Base-by-base conservation (phyloP, 2,797 vertebrate genomes). In the Alosa sapidissima region DNA sequence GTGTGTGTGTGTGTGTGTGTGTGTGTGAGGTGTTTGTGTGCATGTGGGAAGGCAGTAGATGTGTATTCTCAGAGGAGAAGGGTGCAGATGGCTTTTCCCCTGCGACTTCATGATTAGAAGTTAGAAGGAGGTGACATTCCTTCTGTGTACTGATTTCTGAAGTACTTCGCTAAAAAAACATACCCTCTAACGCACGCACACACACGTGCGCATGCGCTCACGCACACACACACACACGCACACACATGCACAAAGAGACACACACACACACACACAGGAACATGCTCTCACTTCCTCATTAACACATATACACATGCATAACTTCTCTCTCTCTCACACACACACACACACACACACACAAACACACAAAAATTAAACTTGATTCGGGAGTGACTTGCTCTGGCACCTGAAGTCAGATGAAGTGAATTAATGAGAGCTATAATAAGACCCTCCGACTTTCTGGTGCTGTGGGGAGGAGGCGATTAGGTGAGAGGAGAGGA, bases 381-480 rank as follows among this genome's bases (percentile, higher is more conserved):
- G 33, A 82, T 55, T 82, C 48, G 65, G 78, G 55, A 36, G 83
- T 83, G 75, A 84, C 81, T 83, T 47, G 60, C 82, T 72, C 84
- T 85, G 60, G 84, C 83, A 83, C 49, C 68, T 47, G 84, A 81
- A 60, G 41, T 86, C 85, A 85, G 84, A 81, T 84, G 62, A 78
- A 36, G 54, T 84, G n/a, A 87, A 88, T 87, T 87, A 85, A 87
- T 84, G 75, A 84, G 83, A 65, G 62, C 84, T 85, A 83, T 85
- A 86, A 85, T 86, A 87, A 85, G 48, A 85, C 24, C 65, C 54
- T 81, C 83, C 81, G 84, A 65, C 82, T 81, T 54, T 84, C 24
- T 65, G 47, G 8, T 78, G 68, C 78, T 82, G 78, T n/a, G 54
- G 33, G 51, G 75, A 2, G 11, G 41, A 47, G 36, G 45, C 4